Evolutionary conservation across 2,797 vertebrate species (phyloP).

Genomic region (Gila robusta): DNA sequence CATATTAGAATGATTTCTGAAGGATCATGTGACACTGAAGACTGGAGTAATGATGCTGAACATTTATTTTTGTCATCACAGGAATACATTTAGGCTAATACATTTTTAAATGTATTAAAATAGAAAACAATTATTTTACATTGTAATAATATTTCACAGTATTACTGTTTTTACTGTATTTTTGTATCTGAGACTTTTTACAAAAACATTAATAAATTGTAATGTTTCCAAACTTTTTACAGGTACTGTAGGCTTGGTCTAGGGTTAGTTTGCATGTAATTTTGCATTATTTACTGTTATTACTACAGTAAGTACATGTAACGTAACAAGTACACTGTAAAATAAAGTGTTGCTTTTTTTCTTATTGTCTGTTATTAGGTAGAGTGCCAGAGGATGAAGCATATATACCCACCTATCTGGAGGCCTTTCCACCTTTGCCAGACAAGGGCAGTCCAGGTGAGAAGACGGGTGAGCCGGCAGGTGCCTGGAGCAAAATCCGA

Average conservation of each 20-base stretch:
- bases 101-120: not conserved
- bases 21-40: not conserved
- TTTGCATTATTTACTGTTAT: not conserved
- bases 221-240: not conserved
- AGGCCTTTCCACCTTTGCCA: conserved; percentile 82
- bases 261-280: not conserved
- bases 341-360: not conserved
- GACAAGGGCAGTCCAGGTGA: conserved; percentile 81
- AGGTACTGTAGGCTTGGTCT: not conserved
- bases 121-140: not conserved
- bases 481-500: conserved; percentile 81
- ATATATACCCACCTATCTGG: conserved; percentile 82
- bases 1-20: too few relatives aligned
- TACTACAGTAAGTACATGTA: not conserved
- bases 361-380: conserved; percentile 65
- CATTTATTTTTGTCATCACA: not conserved
- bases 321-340: not conserved
- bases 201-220: not conserved
- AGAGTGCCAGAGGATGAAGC: conserved; percentile 83
- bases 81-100: not conserved
- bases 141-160: not conserved
- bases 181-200: not conserved
- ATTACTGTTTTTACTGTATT: not conserved
- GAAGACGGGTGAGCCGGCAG: conserved; percentile 74
- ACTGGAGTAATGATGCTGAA: not conserved